Percentiles rank a stretch among this genome's conserved stretches.
These are phyloP conservation scores for Diachrysia chrysitis DNA, from an alignment of 2,888 invertebrate genomes.

Conservation along the genomic window DNA sequence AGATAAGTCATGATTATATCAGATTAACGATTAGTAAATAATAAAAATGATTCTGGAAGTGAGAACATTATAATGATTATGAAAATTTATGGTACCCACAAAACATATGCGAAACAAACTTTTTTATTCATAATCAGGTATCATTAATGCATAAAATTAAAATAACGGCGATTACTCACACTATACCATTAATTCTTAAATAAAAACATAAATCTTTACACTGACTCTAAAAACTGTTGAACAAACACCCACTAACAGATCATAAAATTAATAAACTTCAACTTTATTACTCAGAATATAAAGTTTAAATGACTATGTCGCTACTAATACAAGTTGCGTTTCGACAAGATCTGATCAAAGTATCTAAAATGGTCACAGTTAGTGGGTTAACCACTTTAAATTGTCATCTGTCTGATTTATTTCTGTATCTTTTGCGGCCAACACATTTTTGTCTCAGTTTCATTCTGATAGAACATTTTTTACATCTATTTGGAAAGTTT, in stretches of 20 bases:
- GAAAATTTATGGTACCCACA: constrained; percentile 55
- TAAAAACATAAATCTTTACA: constrained; percentile 88
- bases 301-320: constrained; percentile 62
- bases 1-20: constrained; percentile 34
- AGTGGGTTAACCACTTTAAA: constrained; percentile 90
- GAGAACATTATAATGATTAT: constrained; percentile 63
- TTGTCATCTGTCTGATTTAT: constrained; percentile 90
- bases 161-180: constrained; percentile 86
- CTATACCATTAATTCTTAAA: constrained; percentile 85
- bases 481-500: constrained; percentile 63
- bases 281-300: constrained; percentile 64
- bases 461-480: constrained; percentile 63
- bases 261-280: constrained; percentile 65
- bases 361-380: constrained; percentile 90
- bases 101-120: constrained; percentile 59
- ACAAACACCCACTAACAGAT: constrained; percentile 84
- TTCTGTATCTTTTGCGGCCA: constrained; percentile 87
- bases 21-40: constrained; percentile 57
- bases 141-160: constrained; percentile 84
- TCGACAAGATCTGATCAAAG: constrained; percentile 88
- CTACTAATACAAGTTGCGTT: constrained; percentile 73
- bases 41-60: constrained; percentile 58
- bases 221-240: constrained; percentile 82
- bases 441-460: constrained; percentile 83
- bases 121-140: constrained; percentile 71